Percentiles rank a stretch among this genome's conserved stretches.
Conservation (phyloP, 2,888 invertebrate species). For the Aricia artaxerxes region DNA sequence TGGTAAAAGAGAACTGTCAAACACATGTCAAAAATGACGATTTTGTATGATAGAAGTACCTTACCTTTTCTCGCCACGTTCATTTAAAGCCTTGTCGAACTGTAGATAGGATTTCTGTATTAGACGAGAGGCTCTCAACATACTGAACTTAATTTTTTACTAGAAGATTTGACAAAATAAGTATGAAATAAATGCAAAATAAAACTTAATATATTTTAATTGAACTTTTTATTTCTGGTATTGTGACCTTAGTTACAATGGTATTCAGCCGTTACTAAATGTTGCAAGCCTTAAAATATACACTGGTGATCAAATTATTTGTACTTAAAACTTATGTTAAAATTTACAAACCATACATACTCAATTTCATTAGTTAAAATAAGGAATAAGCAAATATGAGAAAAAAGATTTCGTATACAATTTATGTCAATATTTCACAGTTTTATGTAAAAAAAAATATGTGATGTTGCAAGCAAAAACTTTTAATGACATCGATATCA, state of each 20-base stretch:
- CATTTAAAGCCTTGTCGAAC: no score
- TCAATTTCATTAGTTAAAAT: background rate
- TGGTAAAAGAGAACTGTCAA: no score
- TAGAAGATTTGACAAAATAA: no score
- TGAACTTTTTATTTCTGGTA: conserved; percentile 53
- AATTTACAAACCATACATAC: conserved; percentile 31
- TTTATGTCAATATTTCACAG: no score
- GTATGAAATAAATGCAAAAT: no score
- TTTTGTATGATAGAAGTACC: no score
- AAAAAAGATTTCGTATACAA: background rate
- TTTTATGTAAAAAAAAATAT: background rate
- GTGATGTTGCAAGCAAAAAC: background rate
- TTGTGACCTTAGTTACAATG: conserved; percentile 69
- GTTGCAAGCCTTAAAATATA: conserved; percentile 50
- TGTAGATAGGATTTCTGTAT: no score
- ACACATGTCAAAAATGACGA: no score
- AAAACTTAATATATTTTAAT: conserved; percentile 41
- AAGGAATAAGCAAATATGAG: background rate
- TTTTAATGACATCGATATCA: background rate
- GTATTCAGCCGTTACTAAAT: conserved; percentile 65
- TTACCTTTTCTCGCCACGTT: no score
- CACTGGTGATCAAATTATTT: conserved; percentile 64
- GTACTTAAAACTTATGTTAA: conserved; percentile 56
- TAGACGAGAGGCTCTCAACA: no score
- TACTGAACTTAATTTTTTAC: no score